Evolutionary conservation across 2,888 invertebrate genomes (phyloP).

Genomic region (Theretra japonica): DNA sequence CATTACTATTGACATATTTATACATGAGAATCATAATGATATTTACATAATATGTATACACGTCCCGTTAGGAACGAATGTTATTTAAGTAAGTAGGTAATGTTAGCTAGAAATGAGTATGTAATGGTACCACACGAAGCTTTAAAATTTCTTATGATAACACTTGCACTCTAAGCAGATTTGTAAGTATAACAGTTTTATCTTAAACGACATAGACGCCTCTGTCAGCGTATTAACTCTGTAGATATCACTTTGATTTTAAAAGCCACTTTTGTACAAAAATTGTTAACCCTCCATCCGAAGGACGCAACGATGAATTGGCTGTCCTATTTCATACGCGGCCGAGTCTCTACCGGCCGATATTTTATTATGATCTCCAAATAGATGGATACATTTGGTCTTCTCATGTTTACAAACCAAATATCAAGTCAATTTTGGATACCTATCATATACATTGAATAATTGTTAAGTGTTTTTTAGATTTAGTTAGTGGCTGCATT

Average conservation of each 20-base stretch:
- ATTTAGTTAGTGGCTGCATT: slow-evolving; percentile 68
- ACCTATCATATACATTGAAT: slow-evolving; percentile 63
- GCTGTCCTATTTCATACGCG: not conserved
- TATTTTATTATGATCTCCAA: slow-evolving; percentile 41
- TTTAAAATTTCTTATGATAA: slow-evolving; percentile 85
- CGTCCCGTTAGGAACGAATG: slow-evolving; percentile 85
- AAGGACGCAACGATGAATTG: slow-evolving; percentile 3
- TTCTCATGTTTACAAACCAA: slow-evolving; percentile 73
- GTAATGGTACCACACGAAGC: slow-evolving; percentile 83
- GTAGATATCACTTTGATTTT: slow-evolving; percentile 20
- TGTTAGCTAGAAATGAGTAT: slow-evolving; percentile 80
- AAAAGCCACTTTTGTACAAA: slow-evolving; percentile 22
- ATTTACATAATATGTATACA: slow-evolving; percentile 85
- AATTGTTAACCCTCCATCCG: slow-evolving; percentile 10
- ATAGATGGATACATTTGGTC: slow-evolving; percentile 52
- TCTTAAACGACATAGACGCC: slow-evolving; percentile 12
- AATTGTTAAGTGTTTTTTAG: slow-evolving; percentile 71
- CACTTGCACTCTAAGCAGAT: slow-evolving; percentile 82
- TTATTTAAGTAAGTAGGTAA: slow-evolving; percentile 81
- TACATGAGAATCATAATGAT: slow-evolving; percentile 79
- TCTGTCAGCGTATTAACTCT: slow-evolving; percentile 22
- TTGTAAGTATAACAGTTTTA: slow-evolving; percentile 64
- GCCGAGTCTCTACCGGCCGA: slow-evolving; percentile 9
- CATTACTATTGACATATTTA: slow-evolving; percentile 83
- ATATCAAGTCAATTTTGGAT: slow-evolving; percentile 80